Evolutionary conservation across 2,797 vertebrate genomes (phyloP), one percentile per base, ranked within the genome.

Genomic region (Caiman crocodilus): DNA sequence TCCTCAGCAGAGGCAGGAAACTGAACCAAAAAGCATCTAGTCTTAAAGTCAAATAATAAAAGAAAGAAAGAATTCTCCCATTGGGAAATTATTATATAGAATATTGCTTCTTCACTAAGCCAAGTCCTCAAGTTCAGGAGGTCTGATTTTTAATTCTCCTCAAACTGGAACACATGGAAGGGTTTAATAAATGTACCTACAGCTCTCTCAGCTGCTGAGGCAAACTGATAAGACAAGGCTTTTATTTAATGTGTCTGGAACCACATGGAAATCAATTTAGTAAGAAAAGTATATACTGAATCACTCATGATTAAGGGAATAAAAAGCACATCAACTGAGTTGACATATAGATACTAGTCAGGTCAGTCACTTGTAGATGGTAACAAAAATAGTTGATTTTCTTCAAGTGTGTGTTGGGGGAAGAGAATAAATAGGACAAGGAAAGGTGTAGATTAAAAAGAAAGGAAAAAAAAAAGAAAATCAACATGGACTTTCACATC

Each of bases 231-330:
- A 91, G 85, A 95, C 32, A 50, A 6, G 88, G 91, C 26, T 88
- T 93, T 95, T 94, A 93, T 88, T 96, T 95, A 95, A 90, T 82
- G 83, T 86, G 65, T 94, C 67, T 81, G 71, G 60, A 91, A 92
- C 14, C 76, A 80, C 1, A 0, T 4, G 8, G 18, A 92, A 14
- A n/a, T 89, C 32, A 93, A 80, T 76, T 86, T 57, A 79, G 32
- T 79, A 82, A 2, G 9, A 81, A 91, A 77, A 58, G n/a, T 61
- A 87, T 4, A 87, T 87, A 89, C 26, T 94, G 90, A 94, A 93
- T 94, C 92, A 85, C 76, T 86, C 82, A 88, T 89, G 65, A 93
- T 95, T 93, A 96, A 92, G 63, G 94, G 82, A 94, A 83, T 64
- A 91, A 94, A 95, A 95, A 94, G 30, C n/a, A 94, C 96, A 86